phyloP scores from a whole-genome alignment of 2,888 invertebrate genomes.

The Metallyticus violacea region DNA sequence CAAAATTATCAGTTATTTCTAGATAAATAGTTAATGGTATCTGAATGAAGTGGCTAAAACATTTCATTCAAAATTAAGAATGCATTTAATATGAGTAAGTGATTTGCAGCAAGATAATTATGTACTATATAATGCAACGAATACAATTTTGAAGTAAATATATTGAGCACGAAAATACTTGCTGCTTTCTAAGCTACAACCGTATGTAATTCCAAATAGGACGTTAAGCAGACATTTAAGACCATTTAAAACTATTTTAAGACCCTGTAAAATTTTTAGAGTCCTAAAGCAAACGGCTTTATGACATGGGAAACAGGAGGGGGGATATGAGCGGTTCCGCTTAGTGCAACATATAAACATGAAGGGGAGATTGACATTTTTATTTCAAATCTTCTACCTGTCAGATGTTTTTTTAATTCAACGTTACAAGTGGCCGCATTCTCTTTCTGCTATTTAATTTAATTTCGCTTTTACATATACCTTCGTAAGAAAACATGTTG shows the following conservation, averaged over 20 bases:
- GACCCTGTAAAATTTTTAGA: background rate
- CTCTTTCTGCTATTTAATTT: too few species aligned
- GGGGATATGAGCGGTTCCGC: background rate
- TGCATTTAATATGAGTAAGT: too few species aligned
- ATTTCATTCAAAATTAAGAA: too few species aligned
- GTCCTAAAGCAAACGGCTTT: background rate
- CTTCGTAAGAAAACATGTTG: too few species aligned
- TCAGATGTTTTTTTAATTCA: too few species aligned
- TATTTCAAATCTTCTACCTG: background rate
- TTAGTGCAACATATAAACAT: background rate
- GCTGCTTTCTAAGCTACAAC: background rate
- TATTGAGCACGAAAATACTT: background rate
- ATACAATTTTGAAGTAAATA: background rate
- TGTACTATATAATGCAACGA: background rate
- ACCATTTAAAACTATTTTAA: background rate
- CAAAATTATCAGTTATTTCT: too few species aligned
- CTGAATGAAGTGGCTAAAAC: too few species aligned
- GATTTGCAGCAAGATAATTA: background rate
- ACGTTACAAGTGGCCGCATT: too few species aligned
- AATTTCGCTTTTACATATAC: too few species aligned
- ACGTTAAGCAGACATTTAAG: background rate
- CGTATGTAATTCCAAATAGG: background rate
- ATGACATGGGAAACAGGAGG: background rate
- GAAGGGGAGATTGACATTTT: background rate
- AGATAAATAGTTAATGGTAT: too few species aligned